These are phyloP conservation scores for Tenthredo mesomela DNA, from an alignment of 2,888 invertebrate species.

Conservation along the genomic window DNA sequence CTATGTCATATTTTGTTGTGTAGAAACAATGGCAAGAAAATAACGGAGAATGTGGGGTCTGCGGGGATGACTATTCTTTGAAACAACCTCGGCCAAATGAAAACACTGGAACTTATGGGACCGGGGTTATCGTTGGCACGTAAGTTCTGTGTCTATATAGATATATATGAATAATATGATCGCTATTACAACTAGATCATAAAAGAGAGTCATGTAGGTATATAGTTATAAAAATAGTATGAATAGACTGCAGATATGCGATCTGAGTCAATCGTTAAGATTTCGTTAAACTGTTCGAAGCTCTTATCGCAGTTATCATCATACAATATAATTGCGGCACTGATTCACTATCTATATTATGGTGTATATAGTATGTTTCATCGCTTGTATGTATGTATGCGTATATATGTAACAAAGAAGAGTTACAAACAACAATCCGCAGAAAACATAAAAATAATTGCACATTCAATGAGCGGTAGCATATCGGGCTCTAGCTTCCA, in stretches of 20 bases:
- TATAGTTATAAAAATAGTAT: neutral
- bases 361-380: neutral
- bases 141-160: constrained; percentile 64
- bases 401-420: neutral
- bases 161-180: neutral
- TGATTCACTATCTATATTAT: constrained; percentile 20
- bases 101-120: constrained; percentile 79
- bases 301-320: neutral
- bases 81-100: constrained; percentile 79
- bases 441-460: too few species aligned
- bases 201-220: too few species aligned
- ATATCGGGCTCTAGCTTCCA: too few species aligned
- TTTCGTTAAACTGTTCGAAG: neutral
- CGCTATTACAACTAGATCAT: neutral
- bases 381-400: neutral
- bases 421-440: neutral
- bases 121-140: constrained; percentile 78
- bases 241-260: neutral
- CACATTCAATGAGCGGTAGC: neutral
- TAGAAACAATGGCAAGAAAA: constrained; percentile 70
- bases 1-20: neutral
- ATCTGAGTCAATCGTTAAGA: neutral
- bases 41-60: constrained; percentile 80
- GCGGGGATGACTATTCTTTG: constrained; percentile 79
- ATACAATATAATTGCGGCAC: neutral